Base-by-base conservation (phyloP, 2,888 invertebrate species). In the Junonia oenone region DNA sequence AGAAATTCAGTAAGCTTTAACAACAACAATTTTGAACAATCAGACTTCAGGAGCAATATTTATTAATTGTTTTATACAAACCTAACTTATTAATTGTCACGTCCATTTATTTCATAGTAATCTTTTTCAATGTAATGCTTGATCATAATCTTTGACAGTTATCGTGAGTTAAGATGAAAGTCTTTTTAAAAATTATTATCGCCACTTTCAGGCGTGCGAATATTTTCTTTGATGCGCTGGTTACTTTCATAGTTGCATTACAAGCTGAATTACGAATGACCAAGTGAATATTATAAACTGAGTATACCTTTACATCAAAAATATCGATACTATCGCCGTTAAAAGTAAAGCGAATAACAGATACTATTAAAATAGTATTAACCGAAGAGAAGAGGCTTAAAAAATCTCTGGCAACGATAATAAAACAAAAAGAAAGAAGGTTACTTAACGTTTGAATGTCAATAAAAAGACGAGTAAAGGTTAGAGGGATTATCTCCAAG, bases 191-290 rank as follows among this genome's bases (percentile, higher is more conserved):
- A 37, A 33, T 33, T n/a, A 59, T 59, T 59, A 59, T 56, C n/a
- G 45, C 29, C 56, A 47, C 50, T 59, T 59, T 56, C 43, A 58
- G 53, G 29, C 47, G 56, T 53, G 59, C 17, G 53, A 59, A 50
- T 43, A 53, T 56, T 55, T 50, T 43, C 49, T 47, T 55, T 40
- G 48, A 29, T 29, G n/a, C 33, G 45, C 26, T 31, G 9, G 26
- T 17, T 8, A 45, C 45, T 51, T 33, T 51, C 45, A 26, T 35
- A 45, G 22, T 8, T 6, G 29, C 29, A 8, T 29, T 29, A 9
- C 2, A 29, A 6, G 4, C 1, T 22, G 2, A 22, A 22, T 3
- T 22, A 22, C 22, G 22, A 22, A 22, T 22, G 2, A 22, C 22
- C 22, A 5, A 22, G 22, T 22, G 5, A 22, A 22, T 22, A 22